phyloP scores from a whole-genome alignment of 2,888 invertebrate species.

The Folsomia candida region DNA sequence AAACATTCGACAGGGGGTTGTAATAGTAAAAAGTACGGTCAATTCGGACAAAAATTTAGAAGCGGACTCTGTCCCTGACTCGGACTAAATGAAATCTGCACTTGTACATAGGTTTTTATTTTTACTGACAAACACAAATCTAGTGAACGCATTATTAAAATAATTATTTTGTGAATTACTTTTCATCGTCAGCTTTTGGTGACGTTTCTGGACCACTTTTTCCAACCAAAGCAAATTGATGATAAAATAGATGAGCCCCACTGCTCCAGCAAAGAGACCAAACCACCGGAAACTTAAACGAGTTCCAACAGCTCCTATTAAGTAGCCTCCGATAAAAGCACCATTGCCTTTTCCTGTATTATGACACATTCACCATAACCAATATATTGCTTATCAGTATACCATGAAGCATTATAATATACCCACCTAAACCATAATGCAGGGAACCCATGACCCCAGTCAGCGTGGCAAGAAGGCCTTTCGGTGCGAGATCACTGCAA shows the following conservation, averaged over 20 bases:
- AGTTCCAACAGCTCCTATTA: slow-evolving; percentile 73
- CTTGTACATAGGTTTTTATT: no score
- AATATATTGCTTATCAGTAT: background rate
- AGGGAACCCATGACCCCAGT: slow-evolving; percentile 85
- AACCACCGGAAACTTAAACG: slow-evolving; percentile 75
- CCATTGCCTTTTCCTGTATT: slow-evolving; percentile 72
- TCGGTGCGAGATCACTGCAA: slow-evolving; percentile 78
- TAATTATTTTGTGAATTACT: no score
- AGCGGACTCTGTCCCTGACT: no score
- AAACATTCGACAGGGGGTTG: no score
- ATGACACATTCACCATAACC: background rate
- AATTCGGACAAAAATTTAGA: no score
- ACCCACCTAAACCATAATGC: slow-evolving; percentile 79
- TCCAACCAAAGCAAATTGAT: slow-evolving; percentile 71
- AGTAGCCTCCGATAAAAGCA: slow-evolving; percentile 73
- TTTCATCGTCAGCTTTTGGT: no score
- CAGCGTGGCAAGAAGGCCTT: slow-evolving; percentile 76
- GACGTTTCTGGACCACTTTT: slow-evolving; percentile 52
- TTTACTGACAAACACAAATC: no score
- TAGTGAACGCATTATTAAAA: no score
- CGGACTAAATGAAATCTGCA: no score
- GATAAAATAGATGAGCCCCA: slow-evolving; percentile 68
- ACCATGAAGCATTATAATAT: no score
- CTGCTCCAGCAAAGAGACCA: slow-evolving; percentile 70
- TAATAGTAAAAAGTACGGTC: no score